Evolutionary conservation across 2,888 invertebrate genomes (phyloP).

Genomic region (Teleiodes luculella): DNA sequence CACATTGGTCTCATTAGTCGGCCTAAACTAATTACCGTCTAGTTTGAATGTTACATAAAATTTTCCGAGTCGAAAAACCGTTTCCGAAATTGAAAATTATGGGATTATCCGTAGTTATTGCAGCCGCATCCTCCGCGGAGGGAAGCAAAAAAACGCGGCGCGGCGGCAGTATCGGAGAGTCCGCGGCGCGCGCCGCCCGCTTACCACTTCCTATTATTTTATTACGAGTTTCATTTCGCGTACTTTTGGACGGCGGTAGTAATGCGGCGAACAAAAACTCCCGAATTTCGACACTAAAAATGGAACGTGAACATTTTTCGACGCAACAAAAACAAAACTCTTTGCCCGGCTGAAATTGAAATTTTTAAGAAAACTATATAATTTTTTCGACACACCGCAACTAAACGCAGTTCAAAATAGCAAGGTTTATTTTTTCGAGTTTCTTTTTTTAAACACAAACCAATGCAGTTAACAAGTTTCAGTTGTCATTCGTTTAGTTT

Average conservation of each 20-base stretch:
- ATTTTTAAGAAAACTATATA: constrained; percentile 15
- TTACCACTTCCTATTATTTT: constrained; percentile 69
- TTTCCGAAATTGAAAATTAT: constrained; percentile 33
- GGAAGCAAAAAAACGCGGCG: constrained; percentile 63
- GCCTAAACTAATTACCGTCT: background rate
- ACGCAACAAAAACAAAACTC: constrained; percentile 43
- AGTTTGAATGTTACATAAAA: background rate
- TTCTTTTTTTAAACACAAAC: constrained; percentile 43
- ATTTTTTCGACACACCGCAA: constrained; percentile 49
- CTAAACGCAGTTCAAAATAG: constrained; percentile 66
- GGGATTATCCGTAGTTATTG: constrained; percentile 57
- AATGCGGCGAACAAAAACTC: constrained; percentile 68
- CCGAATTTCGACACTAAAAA: constrained; percentile 64
- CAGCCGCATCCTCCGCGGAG: constrained; percentile 61
- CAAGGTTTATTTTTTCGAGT: constrained; percentile 50
- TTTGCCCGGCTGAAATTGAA: constrained; percentile 45
- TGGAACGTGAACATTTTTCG: constrained; percentile 24
- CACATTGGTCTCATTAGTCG: background rate
- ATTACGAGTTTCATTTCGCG: constrained; percentile 78
- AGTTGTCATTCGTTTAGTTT: constrained; percentile 57
- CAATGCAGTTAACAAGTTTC: constrained; percentile 53
- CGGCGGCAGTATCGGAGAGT: constrained; percentile 57
- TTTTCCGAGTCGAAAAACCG: constrained; percentile 5
- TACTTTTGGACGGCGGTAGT: constrained; percentile 73
- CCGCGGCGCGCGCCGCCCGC: constrained; percentile 73